Conservation (phyloP, 2,888 invertebrate genomes). For the Tyria jacobaeae region DNA sequence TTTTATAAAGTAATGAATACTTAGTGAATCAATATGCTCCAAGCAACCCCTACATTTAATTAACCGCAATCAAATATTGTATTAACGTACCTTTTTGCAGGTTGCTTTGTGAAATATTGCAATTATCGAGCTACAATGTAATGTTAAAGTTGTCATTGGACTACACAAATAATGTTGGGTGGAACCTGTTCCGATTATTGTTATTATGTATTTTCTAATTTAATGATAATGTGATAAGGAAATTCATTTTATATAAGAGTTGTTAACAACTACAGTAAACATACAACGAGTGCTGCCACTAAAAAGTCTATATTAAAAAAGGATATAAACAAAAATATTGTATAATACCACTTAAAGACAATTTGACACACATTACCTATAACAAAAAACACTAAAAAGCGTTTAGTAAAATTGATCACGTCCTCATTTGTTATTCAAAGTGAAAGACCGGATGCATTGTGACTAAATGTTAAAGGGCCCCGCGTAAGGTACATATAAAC, state of each 20-base stretch:
- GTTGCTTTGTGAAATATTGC: constrained; percentile 57
- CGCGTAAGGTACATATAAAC: constrained; percentile 67
- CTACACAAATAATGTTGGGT: constrained; percentile 73
- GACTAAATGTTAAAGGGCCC: constrained; percentile 57
- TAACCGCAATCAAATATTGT: constrained; percentile 33
- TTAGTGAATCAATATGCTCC: constrained; percentile 28
- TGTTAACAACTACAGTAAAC: background rate
- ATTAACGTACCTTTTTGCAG: constrained; percentile 42
- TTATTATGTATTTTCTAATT: too few species aligned
- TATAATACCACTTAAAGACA: constrained; percentile 16
- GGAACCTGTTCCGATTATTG: too few species aligned
- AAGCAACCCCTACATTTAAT: constrained; percentile 22
- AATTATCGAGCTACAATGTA: constrained; percentile 65
- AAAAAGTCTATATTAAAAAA: background rate
- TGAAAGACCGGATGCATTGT: constrained; percentile 67
- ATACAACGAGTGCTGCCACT: background rate
- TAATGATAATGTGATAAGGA: too few species aligned
- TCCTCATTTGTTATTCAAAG: constrained; percentile 62
- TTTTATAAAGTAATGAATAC: background rate
- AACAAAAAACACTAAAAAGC: constrained; percentile 28
- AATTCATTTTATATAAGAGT: background rate
- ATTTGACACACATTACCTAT: constrained; percentile 23
- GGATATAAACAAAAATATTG: background rate
- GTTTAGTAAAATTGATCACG: constrained; percentile 56
- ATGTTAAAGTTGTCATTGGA: constrained; percentile 60